Conservation (phyloP, 2,797 vertebrate species). For the Choloepus didactylus region DNA sequence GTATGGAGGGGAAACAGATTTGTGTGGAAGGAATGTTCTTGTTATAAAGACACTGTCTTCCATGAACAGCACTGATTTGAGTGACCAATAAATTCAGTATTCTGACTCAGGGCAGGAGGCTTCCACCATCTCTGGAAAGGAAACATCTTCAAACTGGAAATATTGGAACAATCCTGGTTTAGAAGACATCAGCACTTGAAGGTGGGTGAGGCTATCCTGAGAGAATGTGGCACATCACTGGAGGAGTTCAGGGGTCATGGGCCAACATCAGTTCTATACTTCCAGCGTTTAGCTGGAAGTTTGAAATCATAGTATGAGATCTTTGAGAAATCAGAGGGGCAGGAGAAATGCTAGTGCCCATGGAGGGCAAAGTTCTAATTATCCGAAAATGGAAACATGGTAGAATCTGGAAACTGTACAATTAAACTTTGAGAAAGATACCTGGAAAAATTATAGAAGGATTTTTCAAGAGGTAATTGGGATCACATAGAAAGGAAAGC, state of each 20-base stretch:
- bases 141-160: not conserved
- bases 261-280: not conserved
- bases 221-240: not conserved
- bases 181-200: not conserved
- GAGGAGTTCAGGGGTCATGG: slow-evolving; percentile 31
- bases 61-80: not conserved
- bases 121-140: not conserved
- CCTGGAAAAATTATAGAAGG: not conserved
- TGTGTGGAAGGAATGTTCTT: not conserved
- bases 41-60: not conserved
- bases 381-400: not conserved
- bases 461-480: not conserved
- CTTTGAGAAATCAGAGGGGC: not conserved
- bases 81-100: not conserved
- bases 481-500: slow-evolving; percentile 13
- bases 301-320: not conserved
- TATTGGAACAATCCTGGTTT: not conserved
- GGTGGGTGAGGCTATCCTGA: not conserved
- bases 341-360: not conserved
- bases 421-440: not conserved
- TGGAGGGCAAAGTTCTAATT: not conserved
- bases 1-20: not conserved
- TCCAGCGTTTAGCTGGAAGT: not conserved
- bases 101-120: not conserved
- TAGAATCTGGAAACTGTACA: slow-evolving; percentile 27